Percentiles rank a stretch among this genome's conserved stretches.
Evolutionary conservation across 2,113 vertebrate species (phyloP).

Genomic region (Catharus fuscescens): DNA sequence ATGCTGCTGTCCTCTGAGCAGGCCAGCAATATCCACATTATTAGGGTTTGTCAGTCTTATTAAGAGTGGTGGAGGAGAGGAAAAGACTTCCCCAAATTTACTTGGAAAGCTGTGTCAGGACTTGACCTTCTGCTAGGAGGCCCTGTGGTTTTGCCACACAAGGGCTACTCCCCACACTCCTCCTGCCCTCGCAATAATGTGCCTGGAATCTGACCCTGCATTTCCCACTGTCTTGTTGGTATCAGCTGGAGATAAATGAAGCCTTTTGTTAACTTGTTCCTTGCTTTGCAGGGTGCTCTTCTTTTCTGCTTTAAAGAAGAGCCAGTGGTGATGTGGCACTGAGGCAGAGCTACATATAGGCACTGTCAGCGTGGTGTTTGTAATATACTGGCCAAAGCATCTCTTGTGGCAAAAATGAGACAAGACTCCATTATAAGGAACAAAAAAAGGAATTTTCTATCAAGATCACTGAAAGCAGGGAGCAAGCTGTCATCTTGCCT

Average conservation of each 20-base stretch:
- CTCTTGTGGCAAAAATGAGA: not conserved
- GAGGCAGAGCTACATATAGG: not conserved
- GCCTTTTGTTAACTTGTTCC: conserved; percentile 32
- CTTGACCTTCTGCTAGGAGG: conserved; percentile 15
- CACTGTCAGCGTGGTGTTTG: not conserved
- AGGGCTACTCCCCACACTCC: not conserved
- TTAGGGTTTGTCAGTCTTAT: not conserved
- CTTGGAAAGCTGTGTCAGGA: conserved; percentile 9
- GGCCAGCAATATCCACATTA: not conserved
- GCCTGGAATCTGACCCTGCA: conserved; percentile 21
- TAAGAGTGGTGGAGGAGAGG: not conserved
- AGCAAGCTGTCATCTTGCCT: not conserved
- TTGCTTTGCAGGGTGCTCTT: not conserved
- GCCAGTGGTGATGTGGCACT: not conserved
- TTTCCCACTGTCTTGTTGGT: conserved; percentile 27
- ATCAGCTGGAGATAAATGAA: conserved; percentile 57
- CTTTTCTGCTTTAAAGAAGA: not conserved
- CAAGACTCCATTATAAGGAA: not conserved
- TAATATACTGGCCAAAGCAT: not conserved
- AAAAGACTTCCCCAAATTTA: not conserved
- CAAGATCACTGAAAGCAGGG: not conserved
- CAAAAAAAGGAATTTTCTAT: conserved; percentile 10
- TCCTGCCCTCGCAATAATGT: not conserved
- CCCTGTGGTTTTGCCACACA: not conserved
- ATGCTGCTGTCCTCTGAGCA: not conserved